A percentile compares a stretch with the other conserved stretches of the same genome.
Evolutionary conservation across 1,140 invertebrate genomes (phyloP).

Genomic region (Phymastichus coffea): DNA sequence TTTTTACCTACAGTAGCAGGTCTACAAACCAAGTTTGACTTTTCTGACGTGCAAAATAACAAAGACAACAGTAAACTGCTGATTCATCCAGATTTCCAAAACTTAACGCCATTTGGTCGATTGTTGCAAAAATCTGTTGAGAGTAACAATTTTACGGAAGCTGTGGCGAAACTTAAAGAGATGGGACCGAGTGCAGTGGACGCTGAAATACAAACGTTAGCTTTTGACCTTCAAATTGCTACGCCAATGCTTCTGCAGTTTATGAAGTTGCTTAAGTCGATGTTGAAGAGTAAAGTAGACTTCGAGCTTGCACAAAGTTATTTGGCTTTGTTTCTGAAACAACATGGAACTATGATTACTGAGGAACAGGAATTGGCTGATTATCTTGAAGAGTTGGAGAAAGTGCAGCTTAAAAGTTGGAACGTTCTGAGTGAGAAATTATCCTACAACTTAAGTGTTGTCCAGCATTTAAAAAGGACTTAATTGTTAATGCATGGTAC

Average conservation of each 20-base stretch:
- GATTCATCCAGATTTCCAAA: slow-evolving; percentile 61
- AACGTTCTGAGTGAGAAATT: slow-evolving; percentile 68
- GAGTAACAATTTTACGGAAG: slow-evolving; percentile 56
- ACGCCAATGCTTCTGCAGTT: slow-evolving; percentile 74
- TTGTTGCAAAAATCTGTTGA: slow-evolving; percentile 54
- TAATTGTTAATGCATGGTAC: slow-evolving; percentile 51
- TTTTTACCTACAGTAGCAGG: slow-evolving; percentile 90
- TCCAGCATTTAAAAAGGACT: slow-evolving; percentile 71
- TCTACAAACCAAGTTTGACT: slow-evolving; percentile 79
- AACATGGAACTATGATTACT: slow-evolving; percentile 69
- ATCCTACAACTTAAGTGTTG: slow-evolving; percentile 76
- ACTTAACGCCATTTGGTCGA: slow-evolving; percentile 68
- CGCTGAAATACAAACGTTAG: slow-evolving; percentile 82
- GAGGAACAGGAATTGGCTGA: slow-evolving; percentile 60
- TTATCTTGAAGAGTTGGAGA: slow-evolving; percentile 62
- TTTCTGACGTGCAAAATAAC: slow-evolving; percentile 55
- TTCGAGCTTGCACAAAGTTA: slow-evolving; percentile 94
- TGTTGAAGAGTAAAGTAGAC: slow-evolving; percentile 75
- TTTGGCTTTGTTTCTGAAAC: slow-evolving; percentile 87
- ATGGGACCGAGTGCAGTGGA: slow-evolving; percentile 86
- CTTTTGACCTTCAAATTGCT: slow-evolving; percentile 70
- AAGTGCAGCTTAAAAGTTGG: slow-evolving; percentile 66
- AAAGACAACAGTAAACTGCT: slow-evolving; percentile 56
- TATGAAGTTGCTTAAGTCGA: slow-evolving; percentile 71
- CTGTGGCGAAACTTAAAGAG: slow-evolving; percentile 75